Base-by-base conservation (phyloP, 2,888 invertebrate species). In the Leptinotarsa haldemani region DNA sequence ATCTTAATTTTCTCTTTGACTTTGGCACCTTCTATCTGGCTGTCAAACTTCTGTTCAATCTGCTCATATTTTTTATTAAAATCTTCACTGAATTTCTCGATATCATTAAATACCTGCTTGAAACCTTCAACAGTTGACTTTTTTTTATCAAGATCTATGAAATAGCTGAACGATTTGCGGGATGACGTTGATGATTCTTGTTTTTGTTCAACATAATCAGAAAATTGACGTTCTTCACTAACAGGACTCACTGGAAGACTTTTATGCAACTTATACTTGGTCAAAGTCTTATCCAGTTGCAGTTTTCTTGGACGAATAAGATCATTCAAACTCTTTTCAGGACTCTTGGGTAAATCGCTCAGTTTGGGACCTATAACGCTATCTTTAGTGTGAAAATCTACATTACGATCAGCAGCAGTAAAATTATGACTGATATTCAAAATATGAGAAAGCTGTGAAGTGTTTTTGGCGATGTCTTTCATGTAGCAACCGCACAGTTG, bases 211-310 rank as follows among this genome's bases (percentile, higher is more conserved):
- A 82, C 86, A 77, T 84, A 87, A 81, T 88, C 88, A 0, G 86
- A 82, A 78, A 87, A 85, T 69, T 85, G 84, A 46, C 86, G 85
- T 82, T 95, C 94, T 83, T 95, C 95, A 69, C 93, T 94, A 0
- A 95, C 94, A 0, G 95, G 95, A 0, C 94, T 94, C 0, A 95
- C 94, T 0, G 95, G 95, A 79, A 95, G 92, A 4, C 94, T 94
- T 82, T 94, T 94, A 78, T 93, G 85, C 80, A 85, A 77, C 76
- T 88, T 87, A 77, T 85, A 87, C 79, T 87, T 85, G 71, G 83
- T 80, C 82, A 88, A 78, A 20, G 85, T 86, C 77, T 86, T 86
- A 74, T 87, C 86, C 58, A 87, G 69, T 74, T 85, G 82, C 56
- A 87, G 80, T 74, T 87, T 86, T 68, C 87, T 80, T 2, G 87